Evolutionary conservation across 2,888 invertebrate genomes (phyloP).

Genomic region (Noctua pronuba): DNA sequence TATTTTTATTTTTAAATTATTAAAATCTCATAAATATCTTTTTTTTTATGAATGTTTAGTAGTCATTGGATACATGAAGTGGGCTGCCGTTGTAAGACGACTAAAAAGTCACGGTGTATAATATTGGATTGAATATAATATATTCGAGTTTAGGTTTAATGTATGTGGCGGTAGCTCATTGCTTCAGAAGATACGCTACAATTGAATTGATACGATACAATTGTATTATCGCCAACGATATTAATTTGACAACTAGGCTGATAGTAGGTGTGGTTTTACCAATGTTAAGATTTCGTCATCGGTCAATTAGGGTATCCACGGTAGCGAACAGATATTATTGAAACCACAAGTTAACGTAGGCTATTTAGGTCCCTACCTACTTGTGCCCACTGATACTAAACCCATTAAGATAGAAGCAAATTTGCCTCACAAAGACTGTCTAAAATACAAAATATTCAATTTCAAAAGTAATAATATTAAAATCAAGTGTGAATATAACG

Average conservation of each 20-base stretch:
- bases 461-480: not conserved
- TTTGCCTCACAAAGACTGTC: conserved; percentile 39
- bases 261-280: conserved; percentile 40
- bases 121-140: too few species aligned
- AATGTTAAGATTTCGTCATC: conserved; percentile 36
- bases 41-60: too few species aligned
- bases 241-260: not conserved
- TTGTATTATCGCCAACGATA: not conserved
- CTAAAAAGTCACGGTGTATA: too few species aligned
- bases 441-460: not conserved
- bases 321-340: conserved; percentile 53
- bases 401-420: conserved; percentile 80
- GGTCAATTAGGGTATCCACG: conserved; percentile 43
- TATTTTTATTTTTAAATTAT: too few species aligned
- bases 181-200: not conserved
- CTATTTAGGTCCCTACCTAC: conserved; percentile 78
- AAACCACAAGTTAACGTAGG: conserved; percentile 78
- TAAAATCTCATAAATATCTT: too few species aligned
- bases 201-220: too few species aligned
- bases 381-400: conserved; percentile 75
- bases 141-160: not conserved
- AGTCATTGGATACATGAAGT: too few species aligned
- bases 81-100: too few species aligned
- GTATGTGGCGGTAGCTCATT: not conserved
- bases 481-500: conserved; percentile 36